Evolutionary conservation across 2,888 invertebrate genomes (phyloP).

Genomic region (Nineta flava): DNA sequence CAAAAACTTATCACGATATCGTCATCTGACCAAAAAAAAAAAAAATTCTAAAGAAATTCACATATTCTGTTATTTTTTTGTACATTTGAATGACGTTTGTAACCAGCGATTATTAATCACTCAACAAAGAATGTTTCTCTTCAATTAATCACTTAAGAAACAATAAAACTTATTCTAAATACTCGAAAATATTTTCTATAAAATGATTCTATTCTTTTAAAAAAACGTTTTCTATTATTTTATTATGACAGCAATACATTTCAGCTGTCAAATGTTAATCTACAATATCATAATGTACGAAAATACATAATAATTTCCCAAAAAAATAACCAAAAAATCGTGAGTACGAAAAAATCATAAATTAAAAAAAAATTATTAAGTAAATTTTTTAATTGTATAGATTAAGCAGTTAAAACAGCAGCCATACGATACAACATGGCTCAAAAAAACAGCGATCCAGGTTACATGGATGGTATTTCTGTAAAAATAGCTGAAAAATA

Average conservation of each 20-base stretch:
- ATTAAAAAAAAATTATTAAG: neutral
- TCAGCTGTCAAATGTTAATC: constrained; percentile 1
- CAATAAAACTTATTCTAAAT: no score
- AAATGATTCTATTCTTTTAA: no score
- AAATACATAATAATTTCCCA: neutral
- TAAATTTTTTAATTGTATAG: neutral
- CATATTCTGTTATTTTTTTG: no score
- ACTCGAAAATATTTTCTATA: no score
- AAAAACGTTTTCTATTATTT: no score
- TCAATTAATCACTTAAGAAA: no score
- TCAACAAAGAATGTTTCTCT: no score
- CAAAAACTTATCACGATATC: no score
- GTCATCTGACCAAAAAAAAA: no score
- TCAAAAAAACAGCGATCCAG: constrained; percentile 15
- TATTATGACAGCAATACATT: neutral
- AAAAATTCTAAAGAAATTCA: no score
- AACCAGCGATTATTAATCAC: no score
- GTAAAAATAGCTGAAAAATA: constrained; percentile 81
- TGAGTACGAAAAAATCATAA: neutral
- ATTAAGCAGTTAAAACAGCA: neutral
- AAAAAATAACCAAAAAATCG: neutral
- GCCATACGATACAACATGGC: neutral
- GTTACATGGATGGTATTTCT: constrained; percentile 69
- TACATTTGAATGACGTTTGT: no score
- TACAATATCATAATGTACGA: constrained; percentile 3